A percentile compares a stretch with the other conserved stretches of the same genome.
These are phyloP conservation scores for Saimiri boliviensis DNA, from an alignment of 2,113 vertebrate species.

Conservation along the genomic window DNA sequence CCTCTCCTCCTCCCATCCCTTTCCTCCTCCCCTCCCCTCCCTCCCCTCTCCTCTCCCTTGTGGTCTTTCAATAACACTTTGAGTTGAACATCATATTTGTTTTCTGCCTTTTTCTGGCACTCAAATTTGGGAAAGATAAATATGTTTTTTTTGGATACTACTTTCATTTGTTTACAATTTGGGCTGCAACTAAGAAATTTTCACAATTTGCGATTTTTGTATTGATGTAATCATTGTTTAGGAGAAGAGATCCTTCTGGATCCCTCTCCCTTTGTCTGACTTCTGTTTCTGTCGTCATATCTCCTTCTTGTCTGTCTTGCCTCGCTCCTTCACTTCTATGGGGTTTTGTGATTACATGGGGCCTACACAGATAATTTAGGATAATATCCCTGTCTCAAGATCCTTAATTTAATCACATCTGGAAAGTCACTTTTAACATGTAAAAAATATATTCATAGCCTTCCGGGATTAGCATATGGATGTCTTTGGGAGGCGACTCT, in stretches of 20 bases:
- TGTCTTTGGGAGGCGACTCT: not conserved
- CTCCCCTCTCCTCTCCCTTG: too few species aligned
- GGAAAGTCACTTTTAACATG: not conserved
- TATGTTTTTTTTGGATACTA: not conserved
- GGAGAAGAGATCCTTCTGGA: not conserved
- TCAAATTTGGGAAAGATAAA: not conserved
- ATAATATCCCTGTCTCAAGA: not conserved
- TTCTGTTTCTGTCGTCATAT: not conserved
- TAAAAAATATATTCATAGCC: not conserved
- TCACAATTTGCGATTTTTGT: not conserved
- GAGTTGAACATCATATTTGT: not conserved
- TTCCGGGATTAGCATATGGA: not conserved
- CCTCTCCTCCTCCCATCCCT: too few species aligned
- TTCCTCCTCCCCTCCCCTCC: too few species aligned
- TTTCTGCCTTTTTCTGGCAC: not conserved
- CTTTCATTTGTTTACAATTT: not conserved
- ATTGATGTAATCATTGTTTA: not conserved
- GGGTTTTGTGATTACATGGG: not conserved
- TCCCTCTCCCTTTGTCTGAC: not conserved
- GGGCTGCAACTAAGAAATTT: not conserved
- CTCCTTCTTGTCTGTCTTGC: not conserved
- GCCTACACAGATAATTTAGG: not conserved
- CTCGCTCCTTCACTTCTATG: not conserved
- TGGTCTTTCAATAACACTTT: not conserved
- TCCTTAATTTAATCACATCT: not conserved